These are phyloP conservation scores for Latrodectus hesperus DNA, from an alignment of 2,888 invertebrate species.

Conservation along the genomic window DNA sequence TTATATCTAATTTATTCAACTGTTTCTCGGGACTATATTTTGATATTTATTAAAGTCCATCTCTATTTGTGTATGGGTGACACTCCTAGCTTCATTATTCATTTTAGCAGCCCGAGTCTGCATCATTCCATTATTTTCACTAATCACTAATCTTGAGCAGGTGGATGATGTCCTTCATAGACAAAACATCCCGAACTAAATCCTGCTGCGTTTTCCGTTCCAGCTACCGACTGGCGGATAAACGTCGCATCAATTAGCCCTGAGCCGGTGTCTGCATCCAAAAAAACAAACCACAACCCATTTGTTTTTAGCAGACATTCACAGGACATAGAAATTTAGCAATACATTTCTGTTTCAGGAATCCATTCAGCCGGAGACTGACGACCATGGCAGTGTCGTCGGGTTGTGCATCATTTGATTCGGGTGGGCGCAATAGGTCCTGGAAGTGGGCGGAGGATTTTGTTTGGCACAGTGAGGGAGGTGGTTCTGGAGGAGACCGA, in stretches of 20 bases:
- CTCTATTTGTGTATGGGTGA: no score
- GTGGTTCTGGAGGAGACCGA: slow-evolving; percentile 57
- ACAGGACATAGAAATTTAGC: slow-evolving; percentile 57
- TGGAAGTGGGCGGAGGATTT: slow-evolving; percentile 1
- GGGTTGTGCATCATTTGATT: slow-evolving; percentile 18
- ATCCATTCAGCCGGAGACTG: slow-evolving; percentile 50
- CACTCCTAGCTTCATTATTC: no score
- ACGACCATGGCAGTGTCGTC: slow-evolving; percentile 35
- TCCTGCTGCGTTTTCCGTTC: neutral
- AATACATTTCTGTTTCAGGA: neutral
- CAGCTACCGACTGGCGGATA: slow-evolving; percentile 50
- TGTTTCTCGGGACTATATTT: no score
- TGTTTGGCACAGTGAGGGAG: slow-evolving; percentile 59
- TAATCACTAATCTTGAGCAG: neutral
- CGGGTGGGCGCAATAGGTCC: slow-evolving; percentile 8
- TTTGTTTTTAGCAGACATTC: slow-evolving; percentile 66
- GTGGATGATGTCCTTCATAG: slow-evolving; percentile 57
- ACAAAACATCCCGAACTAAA: slow-evolving; percentile 23
- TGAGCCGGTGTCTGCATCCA: slow-evolving; percentile 69
- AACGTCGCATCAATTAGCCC: slow-evolving; percentile 64
- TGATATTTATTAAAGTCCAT: no score
- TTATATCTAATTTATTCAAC: no score
- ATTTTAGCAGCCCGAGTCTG: no score
- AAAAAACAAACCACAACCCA: slow-evolving; percentile 67
- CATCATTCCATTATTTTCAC: no score